These are phyloP conservation scores for Sarcophaga peregrina DNA, from an alignment of 1,140 invertebrate genomes.

Conservation along the genomic window DNA sequence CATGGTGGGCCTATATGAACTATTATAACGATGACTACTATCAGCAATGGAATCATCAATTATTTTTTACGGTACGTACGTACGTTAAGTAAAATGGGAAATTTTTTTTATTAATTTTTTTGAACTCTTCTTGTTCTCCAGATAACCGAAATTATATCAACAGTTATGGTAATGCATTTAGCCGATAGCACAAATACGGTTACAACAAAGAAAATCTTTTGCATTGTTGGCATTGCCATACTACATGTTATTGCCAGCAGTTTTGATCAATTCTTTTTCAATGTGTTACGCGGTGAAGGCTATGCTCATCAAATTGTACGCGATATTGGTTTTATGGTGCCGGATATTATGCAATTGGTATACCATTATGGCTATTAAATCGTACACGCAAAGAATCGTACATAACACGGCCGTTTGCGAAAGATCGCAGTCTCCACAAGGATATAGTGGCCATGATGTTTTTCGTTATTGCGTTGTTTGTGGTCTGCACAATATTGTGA, in stretches of 20 bases:
- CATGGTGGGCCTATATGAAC: constrained; percentile 86
- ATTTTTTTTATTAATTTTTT: not conserved
- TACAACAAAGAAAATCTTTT: constrained; percentile 73
- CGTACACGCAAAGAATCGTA: constrained; percentile 58
- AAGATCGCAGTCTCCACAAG: constrained; percentile 60
- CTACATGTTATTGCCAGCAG: constrained; percentile 79
- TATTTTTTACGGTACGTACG: constrained; percentile 74
- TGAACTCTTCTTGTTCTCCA: constrained; percentile 49
- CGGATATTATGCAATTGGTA: constrained; percentile 77
- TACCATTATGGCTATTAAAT: constrained; percentile 70
- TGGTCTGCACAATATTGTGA: constrained; percentile 65
- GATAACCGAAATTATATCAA: constrained; percentile 79
- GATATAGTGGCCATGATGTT: constrained; percentile 65
- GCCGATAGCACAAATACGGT: constrained; percentile 71
- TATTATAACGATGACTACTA: constrained; percentile 89
- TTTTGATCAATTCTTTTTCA: constrained; percentile 80
- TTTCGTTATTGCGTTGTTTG: constrained; percentile 61
- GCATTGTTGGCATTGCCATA: constrained; percentile 75
- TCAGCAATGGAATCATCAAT: constrained; percentile 79
- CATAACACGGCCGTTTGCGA: constrained; percentile 59
- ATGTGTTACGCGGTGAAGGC: constrained; percentile 78
- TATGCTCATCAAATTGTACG: constrained; percentile 77
- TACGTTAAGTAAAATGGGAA: not conserved
- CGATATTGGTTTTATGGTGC: constrained; percentile 80
- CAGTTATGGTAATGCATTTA: constrained; percentile 72